Conservation (phyloP, 2,797 vertebrate species). For the Novumbra hubbsi region DNA sequence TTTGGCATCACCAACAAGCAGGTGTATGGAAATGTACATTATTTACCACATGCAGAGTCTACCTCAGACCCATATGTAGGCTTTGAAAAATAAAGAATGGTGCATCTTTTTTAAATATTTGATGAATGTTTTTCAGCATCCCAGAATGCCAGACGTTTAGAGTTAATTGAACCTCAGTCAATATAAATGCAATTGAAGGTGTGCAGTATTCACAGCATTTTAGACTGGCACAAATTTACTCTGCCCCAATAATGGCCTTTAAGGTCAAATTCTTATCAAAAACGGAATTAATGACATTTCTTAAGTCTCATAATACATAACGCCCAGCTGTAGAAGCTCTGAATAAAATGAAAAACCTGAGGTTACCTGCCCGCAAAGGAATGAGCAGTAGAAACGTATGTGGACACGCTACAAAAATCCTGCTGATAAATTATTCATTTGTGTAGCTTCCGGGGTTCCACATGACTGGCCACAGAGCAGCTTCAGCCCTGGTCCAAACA, state of each 20-base stretch:
- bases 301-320: constrained; percentile 26
- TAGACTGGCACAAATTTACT: constrained; percentile 39
- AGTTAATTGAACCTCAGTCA: constrained; percentile 51
- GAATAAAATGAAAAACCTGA: constrained; percentile 35
- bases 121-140: constrained; percentile 52
- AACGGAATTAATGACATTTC: constrained; percentile 38
- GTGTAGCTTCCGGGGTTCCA: constrained; percentile 67
- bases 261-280: constrained; percentile 38
- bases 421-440: constrained; percentile 69
- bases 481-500: constrained; percentile 9
- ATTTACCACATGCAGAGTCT: not conserved
- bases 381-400: constrained; percentile 14
- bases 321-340: constrained; percentile 25
- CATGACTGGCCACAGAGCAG: constrained; percentile 61
- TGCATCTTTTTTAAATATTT: constrained; percentile 36
- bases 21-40: too few relatives aligned
- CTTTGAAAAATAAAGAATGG: constrained; percentile 34
- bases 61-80: constrained; percentile 31
- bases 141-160: constrained; percentile 50
- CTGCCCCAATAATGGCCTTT: constrained; percentile 26
- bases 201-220: constrained; percentile 57
- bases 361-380: not conserved
- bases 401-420: constrained; percentile 48
- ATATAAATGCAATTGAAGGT: constrained; percentile 54
- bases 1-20: too few relatives aligned